A percentile compares a stretch with the other conserved stretches of the same genome.
Conservation (phyloP, 1,140 invertebrate species). For the Chymomyza costata region DNA sequence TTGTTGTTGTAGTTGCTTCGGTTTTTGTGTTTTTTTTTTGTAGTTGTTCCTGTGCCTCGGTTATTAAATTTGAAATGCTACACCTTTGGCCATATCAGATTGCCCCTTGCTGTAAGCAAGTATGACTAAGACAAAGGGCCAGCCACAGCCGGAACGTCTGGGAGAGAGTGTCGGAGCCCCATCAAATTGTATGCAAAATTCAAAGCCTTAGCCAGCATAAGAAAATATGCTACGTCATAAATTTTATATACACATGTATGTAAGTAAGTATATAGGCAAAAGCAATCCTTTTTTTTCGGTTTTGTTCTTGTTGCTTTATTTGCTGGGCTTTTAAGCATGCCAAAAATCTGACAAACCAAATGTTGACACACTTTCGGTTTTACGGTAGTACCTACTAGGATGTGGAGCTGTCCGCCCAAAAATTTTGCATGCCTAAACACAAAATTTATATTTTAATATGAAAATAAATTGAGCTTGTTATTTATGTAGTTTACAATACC, state of each 20-base stretch:
- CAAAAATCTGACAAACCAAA: slow-evolving; percentile 16
- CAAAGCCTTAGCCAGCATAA: slow-evolving; percentile 57
- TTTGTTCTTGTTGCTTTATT: slow-evolving; percentile 2
- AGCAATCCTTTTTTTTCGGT: no score
- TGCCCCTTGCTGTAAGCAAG: slow-evolving; percentile 49
- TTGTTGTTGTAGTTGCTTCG: slow-evolving; percentile 10
- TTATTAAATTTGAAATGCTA: slow-evolving; percentile 73
- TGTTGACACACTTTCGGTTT: slow-evolving; percentile 58
- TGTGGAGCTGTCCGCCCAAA: slow-evolving; percentile 19
- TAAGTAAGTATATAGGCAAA: neutral
- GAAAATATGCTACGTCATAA: slow-evolving; percentile 71
- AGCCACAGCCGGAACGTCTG: neutral
- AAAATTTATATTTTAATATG: slow-evolving; percentile 71
- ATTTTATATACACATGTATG: slow-evolving; percentile 43
- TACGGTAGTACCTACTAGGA: neutral
- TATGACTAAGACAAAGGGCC: slow-evolving; percentile 54
- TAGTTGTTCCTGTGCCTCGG: slow-evolving; percentile 29
- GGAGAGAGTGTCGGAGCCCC: slow-evolving; percentile 16
- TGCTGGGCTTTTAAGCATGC: slow-evolving; percentile 1
- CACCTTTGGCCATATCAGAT: slow-evolving; percentile 64
- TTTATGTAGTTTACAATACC: slow-evolving; percentile 69
- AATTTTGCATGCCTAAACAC: slow-evolving; percentile 49
- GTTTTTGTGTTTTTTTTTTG: slow-evolving; percentile 26
- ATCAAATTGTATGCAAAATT: slow-evolving; percentile 65
- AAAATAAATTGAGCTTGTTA: slow-evolving; percentile 71